phyloP scores from a whole-genome alignment of 2,797 vertebrate genomes.

The Chromis chromis region DNA sequence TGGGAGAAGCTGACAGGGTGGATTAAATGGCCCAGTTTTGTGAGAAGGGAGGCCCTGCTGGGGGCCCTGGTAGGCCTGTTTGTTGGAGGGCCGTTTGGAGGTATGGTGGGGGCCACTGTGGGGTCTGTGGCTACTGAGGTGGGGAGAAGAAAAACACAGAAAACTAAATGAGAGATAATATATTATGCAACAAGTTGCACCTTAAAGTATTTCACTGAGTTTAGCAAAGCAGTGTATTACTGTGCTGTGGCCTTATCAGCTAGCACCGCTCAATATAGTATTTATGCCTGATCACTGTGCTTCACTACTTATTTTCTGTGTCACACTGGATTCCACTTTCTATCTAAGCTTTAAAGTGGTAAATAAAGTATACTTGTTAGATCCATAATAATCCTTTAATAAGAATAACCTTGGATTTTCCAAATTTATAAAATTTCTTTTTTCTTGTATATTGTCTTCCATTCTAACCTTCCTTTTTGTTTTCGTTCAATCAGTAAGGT shows the following conservation, averaged over 20 bases:
- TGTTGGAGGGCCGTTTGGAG: slow-evolving; percentile 80
- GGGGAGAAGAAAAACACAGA: slow-evolving; percentile 74
- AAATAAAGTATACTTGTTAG: background rate
- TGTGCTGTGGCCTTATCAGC: slow-evolving; percentile 12
- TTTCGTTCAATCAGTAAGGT: no score
- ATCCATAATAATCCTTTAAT: background rate
- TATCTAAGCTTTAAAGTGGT: slow-evolving; percentile 1
- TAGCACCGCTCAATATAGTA: background rate
- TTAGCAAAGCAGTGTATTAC: slow-evolving; percentile 11
- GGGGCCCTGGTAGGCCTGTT: slow-evolving; percentile 83
- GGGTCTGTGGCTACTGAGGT: slow-evolving; percentile 85
- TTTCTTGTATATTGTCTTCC: background rate
- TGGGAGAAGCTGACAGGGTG: slow-evolving; percentile 79
- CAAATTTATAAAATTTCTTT: background rate
- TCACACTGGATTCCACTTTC: background rate
- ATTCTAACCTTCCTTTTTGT: background rate
- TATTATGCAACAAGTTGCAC: slow-evolving; percentile 18
- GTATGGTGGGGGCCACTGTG: slow-evolving; percentile 82
- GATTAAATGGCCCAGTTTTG: slow-evolving; percentile 69
- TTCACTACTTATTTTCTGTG: background rate
- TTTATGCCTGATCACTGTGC: slow-evolving; percentile 25
- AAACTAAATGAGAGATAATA: slow-evolving; percentile 63
- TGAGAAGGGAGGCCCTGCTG: slow-evolving; percentile 80
- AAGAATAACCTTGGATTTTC: background rate
- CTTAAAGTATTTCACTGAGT: slow-evolving; percentile 40